These are phyloP conservation scores for Exaiptasia diaphana DNA, from an alignment of 64 coral and sea anemone species.

Conservation along the genomic window DNA sequence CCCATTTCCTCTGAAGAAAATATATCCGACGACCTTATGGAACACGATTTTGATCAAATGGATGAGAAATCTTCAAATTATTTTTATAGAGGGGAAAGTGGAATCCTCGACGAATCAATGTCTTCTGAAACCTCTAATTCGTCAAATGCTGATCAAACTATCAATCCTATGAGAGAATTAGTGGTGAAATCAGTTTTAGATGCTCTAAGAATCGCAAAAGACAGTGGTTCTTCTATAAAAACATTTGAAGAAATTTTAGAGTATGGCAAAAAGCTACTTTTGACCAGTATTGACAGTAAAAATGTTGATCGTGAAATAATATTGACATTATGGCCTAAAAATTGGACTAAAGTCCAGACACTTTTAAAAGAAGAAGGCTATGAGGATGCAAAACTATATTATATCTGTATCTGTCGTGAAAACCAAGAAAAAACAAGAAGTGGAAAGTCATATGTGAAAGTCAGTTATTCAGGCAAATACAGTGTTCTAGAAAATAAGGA, in stretches of 20 bases:
- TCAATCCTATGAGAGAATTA: slow-evolving; percentile 1
- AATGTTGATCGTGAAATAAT: slow-evolving; percentile 48
- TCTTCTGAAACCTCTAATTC: background rate
- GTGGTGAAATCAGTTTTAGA: slow-evolving; percentile 40
- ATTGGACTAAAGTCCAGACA: slow-evolving; percentile 58
- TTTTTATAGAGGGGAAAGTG: background rate
- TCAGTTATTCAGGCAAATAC: slow-evolving; percentile 64
- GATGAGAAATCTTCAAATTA: background rate
- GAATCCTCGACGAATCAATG: too few species aligned
- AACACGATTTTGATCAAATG: background rate
- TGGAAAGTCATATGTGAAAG: slow-evolving; percentile 39
- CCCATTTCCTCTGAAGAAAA: background rate
- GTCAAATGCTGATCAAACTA: background rate
- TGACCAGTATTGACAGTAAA: slow-evolving; percentile 3
- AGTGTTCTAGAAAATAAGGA: slow-evolving; percentile 65
- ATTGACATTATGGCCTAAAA: slow-evolving; percentile 55
- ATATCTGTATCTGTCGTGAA: slow-evolving; percentile 56
- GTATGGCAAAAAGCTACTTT: slow-evolving; percentile 60
- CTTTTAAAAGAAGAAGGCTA: slow-evolving; percentile 67
- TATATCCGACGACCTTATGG: background rate
- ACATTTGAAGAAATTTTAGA: slow-evolving; percentile 59
- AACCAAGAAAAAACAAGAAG: slow-evolving; percentile 43
- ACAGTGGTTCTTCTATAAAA: slow-evolving; percentile 24
- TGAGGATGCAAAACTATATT: slow-evolving; percentile 64
- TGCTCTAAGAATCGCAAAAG: slow-evolving; percentile 32